Evolutionary conservation across 2,888 invertebrate species (phyloP).

Genomic region (Diabrotica balteata): DNA sequence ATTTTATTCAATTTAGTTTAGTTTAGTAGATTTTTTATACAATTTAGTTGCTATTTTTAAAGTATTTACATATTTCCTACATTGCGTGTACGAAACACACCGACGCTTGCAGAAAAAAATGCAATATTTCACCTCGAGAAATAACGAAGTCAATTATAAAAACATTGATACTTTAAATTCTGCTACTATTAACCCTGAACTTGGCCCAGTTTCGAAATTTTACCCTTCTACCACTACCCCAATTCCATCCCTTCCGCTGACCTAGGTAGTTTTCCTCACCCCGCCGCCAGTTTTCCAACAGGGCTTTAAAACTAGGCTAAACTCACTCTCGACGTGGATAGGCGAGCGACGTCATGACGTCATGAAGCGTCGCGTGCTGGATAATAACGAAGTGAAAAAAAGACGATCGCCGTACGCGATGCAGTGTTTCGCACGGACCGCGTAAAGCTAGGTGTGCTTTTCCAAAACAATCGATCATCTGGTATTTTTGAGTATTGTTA

Average conservation of each 20-base stretch:
- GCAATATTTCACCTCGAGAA: too few species aligned
- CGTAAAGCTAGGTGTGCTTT: constrained; percentile 22
- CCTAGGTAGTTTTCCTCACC: constrained; percentile 1
- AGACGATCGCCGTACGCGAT: constrained; percentile 25
- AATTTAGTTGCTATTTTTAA: too few species aligned
- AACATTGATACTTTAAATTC: too few species aligned
- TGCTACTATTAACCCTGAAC: constrained; percentile 4
- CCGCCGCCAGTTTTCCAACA: not conserved
- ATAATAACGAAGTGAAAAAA: constrained; percentile 29
- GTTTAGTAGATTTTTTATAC: too few species aligned
- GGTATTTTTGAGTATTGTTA: not conserved
- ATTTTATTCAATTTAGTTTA: too few species aligned
- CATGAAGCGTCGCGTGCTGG: constrained; percentile 31
- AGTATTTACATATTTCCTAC: too few species aligned
- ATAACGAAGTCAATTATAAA: too few species aligned
- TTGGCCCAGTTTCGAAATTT: constrained; percentile 5
- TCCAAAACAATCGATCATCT: not conserved
- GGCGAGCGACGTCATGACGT: constrained; percentile 3
- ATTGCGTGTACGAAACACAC: too few species aligned
- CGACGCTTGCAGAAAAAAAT: too few species aligned
- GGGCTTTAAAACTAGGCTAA: constrained; percentile 7
- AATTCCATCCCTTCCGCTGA: constrained; percentile 3
- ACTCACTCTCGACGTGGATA: constrained; percentile 16
- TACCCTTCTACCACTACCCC: not conserved
- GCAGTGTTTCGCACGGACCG: constrained; percentile 30